Evolutionary conservation across 2,888 invertebrate genomes (phyloP).

Genomic region (Chromoteleia sp.): DNA sequence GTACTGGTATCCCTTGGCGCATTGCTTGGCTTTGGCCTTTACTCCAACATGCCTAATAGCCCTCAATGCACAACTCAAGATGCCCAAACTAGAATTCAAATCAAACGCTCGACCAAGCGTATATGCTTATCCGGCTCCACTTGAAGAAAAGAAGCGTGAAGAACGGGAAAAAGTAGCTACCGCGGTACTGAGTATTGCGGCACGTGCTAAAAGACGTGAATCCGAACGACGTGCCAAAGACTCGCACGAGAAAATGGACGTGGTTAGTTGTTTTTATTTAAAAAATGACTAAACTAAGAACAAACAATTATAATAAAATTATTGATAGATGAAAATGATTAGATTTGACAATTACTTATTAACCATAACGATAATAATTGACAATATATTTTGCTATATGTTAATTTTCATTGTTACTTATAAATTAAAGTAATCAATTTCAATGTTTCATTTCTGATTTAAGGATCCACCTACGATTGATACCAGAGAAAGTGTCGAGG

Average conservation of each 20-base stretch:
- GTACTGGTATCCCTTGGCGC: constrained; percentile 99
- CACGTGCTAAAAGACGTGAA: constrained; percentile 94
- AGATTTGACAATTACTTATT: too few species aligned
- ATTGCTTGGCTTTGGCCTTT: constrained; percentile 97
- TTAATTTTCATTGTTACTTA: too few species aligned
- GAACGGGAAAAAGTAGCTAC: constrained; percentile 99
- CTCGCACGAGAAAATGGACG: constrained; percentile 94
- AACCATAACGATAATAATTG: too few species aligned
- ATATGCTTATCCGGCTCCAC: constrained; percentile 98
- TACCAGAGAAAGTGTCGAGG: constrained; percentile 79
- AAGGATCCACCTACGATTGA: constrained; percentile 80
- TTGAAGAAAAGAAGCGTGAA: constrained; percentile 99
- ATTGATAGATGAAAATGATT: too few species aligned
- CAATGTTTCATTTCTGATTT: constrained; percentile 16
- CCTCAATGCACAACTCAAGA: constrained; percentile 95
- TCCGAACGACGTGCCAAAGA: constrained; percentile 88
- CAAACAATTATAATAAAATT: too few species aligned
- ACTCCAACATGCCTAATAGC: constrained; percentile 98
- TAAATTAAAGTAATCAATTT: background rate
- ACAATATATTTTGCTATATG: too few species aligned
- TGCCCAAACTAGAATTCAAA: constrained; percentile 96
- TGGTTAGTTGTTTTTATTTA: constrained; percentile 85
- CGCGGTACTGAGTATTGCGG: constrained; percentile 98
- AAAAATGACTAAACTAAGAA: too few species aligned
- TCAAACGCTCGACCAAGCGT: constrained; percentile 97